phyloP scores from a whole-genome alignment of 2,888 invertebrate species.

The Diarsia brunnea region DNA sequence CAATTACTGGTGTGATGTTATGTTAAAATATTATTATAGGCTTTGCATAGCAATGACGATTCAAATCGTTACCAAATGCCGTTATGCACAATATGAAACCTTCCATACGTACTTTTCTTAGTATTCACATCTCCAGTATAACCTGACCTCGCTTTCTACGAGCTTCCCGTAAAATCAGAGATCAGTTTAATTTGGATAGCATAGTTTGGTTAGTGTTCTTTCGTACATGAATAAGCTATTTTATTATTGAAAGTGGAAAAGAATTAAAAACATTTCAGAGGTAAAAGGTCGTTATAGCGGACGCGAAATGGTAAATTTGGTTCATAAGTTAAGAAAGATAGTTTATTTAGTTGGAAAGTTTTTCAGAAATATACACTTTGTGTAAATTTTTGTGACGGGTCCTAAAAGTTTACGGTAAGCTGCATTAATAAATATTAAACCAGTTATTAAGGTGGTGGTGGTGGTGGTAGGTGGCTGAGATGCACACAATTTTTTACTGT shows the following conservation, averaged over 20 bases:
- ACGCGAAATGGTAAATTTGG: conserved; percentile 1
- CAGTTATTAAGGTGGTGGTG: neutral
- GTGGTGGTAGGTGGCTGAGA: too few species aligned
- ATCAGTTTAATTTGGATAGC: too few species aligned
- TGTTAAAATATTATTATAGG: too few species aligned
- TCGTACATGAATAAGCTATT: neutral
- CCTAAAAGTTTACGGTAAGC: too few species aligned
- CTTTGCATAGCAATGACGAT: neutral
- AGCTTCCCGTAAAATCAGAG: too few species aligned
- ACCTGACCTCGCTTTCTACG: too few species aligned
- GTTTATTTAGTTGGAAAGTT: too few species aligned
- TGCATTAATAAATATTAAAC: neutral
- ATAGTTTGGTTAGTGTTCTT: too few species aligned
- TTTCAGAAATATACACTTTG: too few species aligned
- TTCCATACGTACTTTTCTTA: neutral
- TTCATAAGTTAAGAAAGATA: neutral
- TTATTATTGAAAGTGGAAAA: neutral
- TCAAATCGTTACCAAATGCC: neutral
- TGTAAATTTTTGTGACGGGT: neutral
- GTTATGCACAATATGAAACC: neutral
- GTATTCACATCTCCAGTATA: neutral
- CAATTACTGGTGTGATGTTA: too few species aligned
- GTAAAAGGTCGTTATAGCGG: neutral
- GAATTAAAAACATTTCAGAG: neutral
- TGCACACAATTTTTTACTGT: too few species aligned